Percentiles rank a stretch among this genome's conserved stretches.
Evolutionary conservation across 1,140 invertebrate species (phyloP).

Genomic region (Eupeodes corollae): DNA sequence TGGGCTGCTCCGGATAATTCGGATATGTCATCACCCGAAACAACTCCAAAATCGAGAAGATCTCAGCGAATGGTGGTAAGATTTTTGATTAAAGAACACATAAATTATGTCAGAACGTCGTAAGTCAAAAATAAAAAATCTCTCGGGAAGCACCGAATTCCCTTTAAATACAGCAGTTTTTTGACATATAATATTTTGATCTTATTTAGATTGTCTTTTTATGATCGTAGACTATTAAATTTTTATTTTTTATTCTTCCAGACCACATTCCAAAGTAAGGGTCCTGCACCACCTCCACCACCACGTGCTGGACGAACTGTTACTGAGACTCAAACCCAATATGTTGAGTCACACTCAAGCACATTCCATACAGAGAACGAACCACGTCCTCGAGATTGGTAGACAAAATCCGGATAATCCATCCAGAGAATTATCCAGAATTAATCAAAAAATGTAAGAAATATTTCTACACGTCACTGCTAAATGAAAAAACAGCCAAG

Average conservation of each 20-base stretch:
- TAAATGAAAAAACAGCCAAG: too few relatives aligned
- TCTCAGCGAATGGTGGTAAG: conserved; percentile 22
- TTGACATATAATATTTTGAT: too few relatives aligned
- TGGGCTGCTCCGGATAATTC: conserved; percentile 54
- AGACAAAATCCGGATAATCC: not conserved
- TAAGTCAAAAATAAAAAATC: too few relatives aligned
- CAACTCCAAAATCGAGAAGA: conserved; percentile 19
- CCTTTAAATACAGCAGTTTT: too few relatives aligned
- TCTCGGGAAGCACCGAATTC: too few relatives aligned
- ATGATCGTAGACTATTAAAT: too few relatives aligned
- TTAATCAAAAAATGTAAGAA: too few relatives aligned
- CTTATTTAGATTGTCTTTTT: too few relatives aligned
- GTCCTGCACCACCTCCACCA: conserved; percentile 13
- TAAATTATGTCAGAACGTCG: too few relatives aligned
- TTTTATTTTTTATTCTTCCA: not conserved
- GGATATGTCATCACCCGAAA: conserved; percentile 31
- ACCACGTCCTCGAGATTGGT: not conserved
- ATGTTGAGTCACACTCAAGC: conserved; percentile 26
- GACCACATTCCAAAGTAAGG: conserved; percentile 10
- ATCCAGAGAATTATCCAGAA: too few relatives aligned
- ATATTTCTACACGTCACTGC: too few relatives aligned
- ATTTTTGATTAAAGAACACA: not conserved
- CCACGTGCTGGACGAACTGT: conserved; percentile 18
- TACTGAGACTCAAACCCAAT: conserved; percentile 27
- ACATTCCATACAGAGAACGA: conserved; percentile 1